Conservation (phyloP, 1,140 invertebrate species). For the Eurytemora carolleeae region DNA sequence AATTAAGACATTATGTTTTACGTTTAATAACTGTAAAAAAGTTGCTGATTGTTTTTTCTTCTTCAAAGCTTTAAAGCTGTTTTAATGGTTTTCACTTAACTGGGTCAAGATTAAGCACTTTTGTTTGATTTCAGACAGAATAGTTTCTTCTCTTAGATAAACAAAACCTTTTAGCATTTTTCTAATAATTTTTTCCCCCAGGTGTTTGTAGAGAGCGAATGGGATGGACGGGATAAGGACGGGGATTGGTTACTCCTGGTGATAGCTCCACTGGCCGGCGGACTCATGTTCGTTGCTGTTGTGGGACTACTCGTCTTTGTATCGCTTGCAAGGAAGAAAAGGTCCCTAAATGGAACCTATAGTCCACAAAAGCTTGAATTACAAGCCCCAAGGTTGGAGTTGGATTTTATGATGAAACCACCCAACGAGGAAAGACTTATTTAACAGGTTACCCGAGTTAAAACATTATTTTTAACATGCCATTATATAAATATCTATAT, state of each 20-base stretch:
- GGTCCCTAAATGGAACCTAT: conserved; percentile 85
- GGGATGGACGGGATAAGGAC: not conserved
- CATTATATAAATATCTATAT: too few species aligned
- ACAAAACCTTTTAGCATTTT: too few species aligned
- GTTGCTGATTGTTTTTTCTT: too few species aligned
- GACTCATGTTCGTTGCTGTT: conserved; percentile 39
- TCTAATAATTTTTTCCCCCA: too few species aligned
- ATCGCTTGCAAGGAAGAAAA: conserved; percentile 72
- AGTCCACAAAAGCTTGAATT: conserved; percentile 37
- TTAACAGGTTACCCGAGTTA: too few species aligned
- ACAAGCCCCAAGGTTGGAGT: conserved; percentile 12
- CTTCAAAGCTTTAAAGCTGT: too few species aligned
- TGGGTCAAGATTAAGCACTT: not conserved
- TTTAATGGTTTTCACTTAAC: not conserved
- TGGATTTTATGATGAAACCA: conserved; percentile 12
- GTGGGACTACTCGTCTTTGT: conserved; percentile 45
- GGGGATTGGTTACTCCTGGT: conserved; percentile 35
- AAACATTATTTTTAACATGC: too few species aligned
- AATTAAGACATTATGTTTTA: too few species aligned
- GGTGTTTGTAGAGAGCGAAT: too few species aligned
- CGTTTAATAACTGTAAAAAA: too few species aligned
- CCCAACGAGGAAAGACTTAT: conserved; percentile 88
- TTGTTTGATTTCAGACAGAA: not conserved
- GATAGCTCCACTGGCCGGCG: conserved; percentile 48
- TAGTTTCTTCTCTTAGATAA: too few species aligned